These are phyloP conservation scores for Andrena marginata DNA, from an alignment of 2,888 invertebrate species.

Conservation along the genomic window DNA sequence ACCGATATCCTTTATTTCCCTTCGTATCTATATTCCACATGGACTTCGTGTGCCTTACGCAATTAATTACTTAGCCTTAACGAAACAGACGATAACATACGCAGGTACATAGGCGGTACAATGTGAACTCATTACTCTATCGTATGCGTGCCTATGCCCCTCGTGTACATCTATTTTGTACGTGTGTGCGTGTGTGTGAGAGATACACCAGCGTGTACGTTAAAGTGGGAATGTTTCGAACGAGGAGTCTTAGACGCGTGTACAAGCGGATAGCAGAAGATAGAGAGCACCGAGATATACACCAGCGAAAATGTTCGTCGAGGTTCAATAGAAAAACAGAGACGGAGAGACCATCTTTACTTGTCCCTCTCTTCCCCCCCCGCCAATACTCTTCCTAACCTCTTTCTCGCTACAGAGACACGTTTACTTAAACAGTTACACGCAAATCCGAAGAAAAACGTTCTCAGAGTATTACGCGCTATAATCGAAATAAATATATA, in stretches of 20 bases:
- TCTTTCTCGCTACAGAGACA: background rate
- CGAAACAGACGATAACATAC: slow-evolving; percentile 63
- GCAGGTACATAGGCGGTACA: slow-evolving; percentile 51
- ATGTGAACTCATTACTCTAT: slow-evolving; percentile 26
- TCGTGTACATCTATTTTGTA: slow-evolving; percentile 10
- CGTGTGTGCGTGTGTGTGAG: background rate
- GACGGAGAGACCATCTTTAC: background rate
- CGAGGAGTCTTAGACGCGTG: slow-evolving; percentile 30
- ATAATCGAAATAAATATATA: slow-evolving; percentile 65
- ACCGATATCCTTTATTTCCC: slow-evolving; percentile 4
- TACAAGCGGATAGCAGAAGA: slow-evolving; percentile 52
- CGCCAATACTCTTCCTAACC: background rate
- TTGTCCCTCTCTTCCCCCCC: background rate
- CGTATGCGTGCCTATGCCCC: slow-evolving; percentile 20
- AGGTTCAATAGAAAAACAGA: slow-evolving; percentile 14
- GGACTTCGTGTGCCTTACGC: slow-evolving; percentile 31
- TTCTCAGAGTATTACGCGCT: slow-evolving; percentile 69
- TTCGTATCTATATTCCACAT: slow-evolving; percentile 18
- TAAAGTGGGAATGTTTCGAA: slow-evolving; percentile 12
- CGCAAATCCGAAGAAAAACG: slow-evolving; percentile 27
- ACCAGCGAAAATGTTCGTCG: slow-evolving; percentile 1
- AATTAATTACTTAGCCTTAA: slow-evolving; percentile 49
- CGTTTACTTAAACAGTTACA: background rate
- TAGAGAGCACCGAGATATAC: slow-evolving; percentile 63
- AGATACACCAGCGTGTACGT: slow-evolving; percentile 37